Evolutionary conservation across 2,888 invertebrate genomes (phyloP), one percentile per base, ranked within the genome.

Genomic region (Schizaphis graminum): DNA sequence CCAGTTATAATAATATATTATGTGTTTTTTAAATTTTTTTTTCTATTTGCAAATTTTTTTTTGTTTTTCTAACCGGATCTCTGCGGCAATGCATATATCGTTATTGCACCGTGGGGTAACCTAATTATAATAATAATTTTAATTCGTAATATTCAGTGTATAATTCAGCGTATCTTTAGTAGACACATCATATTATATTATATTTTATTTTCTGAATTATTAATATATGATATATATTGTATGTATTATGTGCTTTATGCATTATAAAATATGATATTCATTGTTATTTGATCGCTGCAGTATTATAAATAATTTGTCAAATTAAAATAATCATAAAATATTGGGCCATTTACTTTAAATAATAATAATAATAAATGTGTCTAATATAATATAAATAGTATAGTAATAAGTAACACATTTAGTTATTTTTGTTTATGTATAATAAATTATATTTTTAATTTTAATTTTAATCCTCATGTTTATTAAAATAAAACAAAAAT

Each of bases 51-150:
- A 35, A 77, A 35, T 67, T n/a, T 35, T 67, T 77, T 77, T 35
- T 77, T n/a, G 67, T 77, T 21, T 77, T 77, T 35, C 77, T 77
- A 77, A 77, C 35, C 77, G 77, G 77, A 77, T 77, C 35, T 77
- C 35, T 21, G 21, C 77, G 35, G 77, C 21, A 77, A 77, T 35
- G 77, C 77, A 77, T 35, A 77, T 77, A 21, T 77, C 8, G 77
- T 77, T 77, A 35, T 21, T 67, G 35, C 35, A 35, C 2, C 35
- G 21, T 24, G 35, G 21, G 35, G 21, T 77, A 77, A 77, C 77
- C 35, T 3, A 5, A 67, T 77, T 77, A 77, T 21, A 26, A 77
- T 77, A 21, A 35, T 77, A 21, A 35, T 77, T 5, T 8, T 21
- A 77, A 77, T 77, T 77, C 7, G 7, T 67, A 5, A 35, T n/a